Percentiles rank a stretch among this genome's conserved stretches.
These are phyloP conservation scores for Xylota segnis DNA, from an alignment of 2,888 invertebrate genomes.

Conservation along the genomic window DNA sequence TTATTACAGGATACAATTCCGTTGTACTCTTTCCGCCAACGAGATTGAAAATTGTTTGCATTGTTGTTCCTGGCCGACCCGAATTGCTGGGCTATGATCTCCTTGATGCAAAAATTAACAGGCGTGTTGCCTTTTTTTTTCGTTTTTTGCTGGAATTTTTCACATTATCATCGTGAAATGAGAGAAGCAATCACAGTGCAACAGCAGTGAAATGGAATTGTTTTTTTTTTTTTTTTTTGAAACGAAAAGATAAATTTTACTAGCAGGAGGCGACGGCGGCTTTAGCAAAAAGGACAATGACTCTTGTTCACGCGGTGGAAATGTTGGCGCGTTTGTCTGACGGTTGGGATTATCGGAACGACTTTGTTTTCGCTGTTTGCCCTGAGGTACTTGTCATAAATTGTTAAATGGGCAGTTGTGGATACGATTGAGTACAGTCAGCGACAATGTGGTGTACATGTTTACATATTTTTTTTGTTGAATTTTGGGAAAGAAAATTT, in stretches of 20 bases:
- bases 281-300: conserved; percentile 28
- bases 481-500: too few relatives aligned
- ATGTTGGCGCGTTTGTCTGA: conserved; percentile 17
- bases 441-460: neutral
- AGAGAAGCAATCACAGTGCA: conserved; percentile 58
- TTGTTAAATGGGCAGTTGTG: conserved; percentile 46
- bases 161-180: conserved; percentile 42
- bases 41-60: conserved; percentile 60
- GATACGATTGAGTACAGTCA: conserved; percentile 18
- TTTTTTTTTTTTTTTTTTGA: conserved; percentile 9
- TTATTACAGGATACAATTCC: conserved; percentile 74
- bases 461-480: too few relatives aligned
- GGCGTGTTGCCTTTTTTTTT: neutral
- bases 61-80: conserved; percentile 24
- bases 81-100: conserved; percentile 32
- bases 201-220: conserved; percentile 40
- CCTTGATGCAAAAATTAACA: conserved; percentile 37
- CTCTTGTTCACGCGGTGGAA: conserved; percentile 1
- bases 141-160: conserved; percentile 14
- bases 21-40: conserved; percentile 41
- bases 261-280: neutral
- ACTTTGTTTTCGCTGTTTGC: conserved; percentile 33
- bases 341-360: conserved; percentile 40
- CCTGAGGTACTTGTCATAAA: conserved; percentile 64
- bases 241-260: conserved; percentile 43